Evolutionary conservation across 2,113 vertebrate species (phyloP), one percentile per base, ranked within the genome.

Genomic region (Pavo muticus): DNA sequence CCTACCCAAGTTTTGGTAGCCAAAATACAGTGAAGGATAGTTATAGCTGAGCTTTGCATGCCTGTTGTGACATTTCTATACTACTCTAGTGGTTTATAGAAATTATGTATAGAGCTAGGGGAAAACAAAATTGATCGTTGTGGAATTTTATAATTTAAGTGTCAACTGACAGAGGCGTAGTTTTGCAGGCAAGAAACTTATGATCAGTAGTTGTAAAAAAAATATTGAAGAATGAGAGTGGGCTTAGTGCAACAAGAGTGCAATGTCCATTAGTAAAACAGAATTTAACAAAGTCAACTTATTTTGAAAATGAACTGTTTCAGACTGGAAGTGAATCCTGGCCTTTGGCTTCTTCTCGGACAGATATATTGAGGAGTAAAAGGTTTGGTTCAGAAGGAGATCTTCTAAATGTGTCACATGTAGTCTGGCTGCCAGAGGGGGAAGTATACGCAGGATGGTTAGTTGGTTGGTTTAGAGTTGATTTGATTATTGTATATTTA

Each of bases 31-130:
- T n/a, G 14, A 25, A 29, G 29, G 18, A 65, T 15, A 64, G 35
- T 23, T 24, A 64, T 18, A 90, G 11, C 11, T 90, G 45, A 73
- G 37, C 18, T 63, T 48, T 11, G 1, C 0, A 0, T 35, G 27
- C 6, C 37, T 70, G 44, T 70, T 87, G 16, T 19, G 39, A 70
- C 11, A 74, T 8, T 67, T 64, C 45, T 0, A 1, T 45, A 21
- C 20, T 88, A 6, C 21, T 75, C 21, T 57, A 20, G 17, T 74
- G 14, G 13, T 71, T 92, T 88, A 47, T 21, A 60, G 29, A 68
- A 87, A 81, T 71, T 81, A 25, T 37, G 14, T 16, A 30, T 12
- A 42, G 23, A 83, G 39, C 8, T 48, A 27, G 29, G 74, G 8
- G 18, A 45, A 86, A 76, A 59, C 6, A 50, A 90, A 88, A 71